Evolutionary conservation across 2,797 vertebrate species (phyloP).

Genomic region (Sarcophilus harrisii): DNA sequence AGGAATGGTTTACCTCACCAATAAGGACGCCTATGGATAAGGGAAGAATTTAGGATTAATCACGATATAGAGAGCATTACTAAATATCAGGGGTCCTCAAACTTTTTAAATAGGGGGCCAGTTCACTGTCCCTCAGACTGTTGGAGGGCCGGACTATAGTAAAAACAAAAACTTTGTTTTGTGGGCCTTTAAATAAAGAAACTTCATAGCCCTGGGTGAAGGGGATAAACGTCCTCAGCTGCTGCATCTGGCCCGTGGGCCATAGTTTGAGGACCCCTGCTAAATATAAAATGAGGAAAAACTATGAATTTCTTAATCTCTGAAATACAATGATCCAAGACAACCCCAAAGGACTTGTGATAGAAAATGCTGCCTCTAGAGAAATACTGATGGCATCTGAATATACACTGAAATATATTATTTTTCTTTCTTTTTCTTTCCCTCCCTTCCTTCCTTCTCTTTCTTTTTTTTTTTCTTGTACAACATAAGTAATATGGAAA

Average conservation of each 20-base stretch:
- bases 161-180: too few relatives aligned
- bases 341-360: background rate
- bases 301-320: background rate
- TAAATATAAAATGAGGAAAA: background rate
- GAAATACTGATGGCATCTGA: background rate
- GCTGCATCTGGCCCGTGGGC: too few relatives aligned
- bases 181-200: too few relatives aligned
- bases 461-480: background rate
- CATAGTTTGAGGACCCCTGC: too few relatives aligned
- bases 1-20: background rate
- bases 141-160: too few relatives aligned
- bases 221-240: too few relatives aligned
- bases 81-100: background rate
- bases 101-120: too few relatives aligned
- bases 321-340: background rate
- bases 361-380: background rate
- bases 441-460: too few relatives aligned
- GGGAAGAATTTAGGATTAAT: background rate
- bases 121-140: too few relatives aligned
- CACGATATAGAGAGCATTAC: too few relatives aligned
- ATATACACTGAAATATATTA: background rate
- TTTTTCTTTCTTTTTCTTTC: background rate
- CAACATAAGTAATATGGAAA: background rate
- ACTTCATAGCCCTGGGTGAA: too few relatives aligned
- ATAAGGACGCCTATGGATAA: background rate